phyloP scores from a whole-genome alignment of 2,888 invertebrate species.

The Eristalis tenax region DNA sequence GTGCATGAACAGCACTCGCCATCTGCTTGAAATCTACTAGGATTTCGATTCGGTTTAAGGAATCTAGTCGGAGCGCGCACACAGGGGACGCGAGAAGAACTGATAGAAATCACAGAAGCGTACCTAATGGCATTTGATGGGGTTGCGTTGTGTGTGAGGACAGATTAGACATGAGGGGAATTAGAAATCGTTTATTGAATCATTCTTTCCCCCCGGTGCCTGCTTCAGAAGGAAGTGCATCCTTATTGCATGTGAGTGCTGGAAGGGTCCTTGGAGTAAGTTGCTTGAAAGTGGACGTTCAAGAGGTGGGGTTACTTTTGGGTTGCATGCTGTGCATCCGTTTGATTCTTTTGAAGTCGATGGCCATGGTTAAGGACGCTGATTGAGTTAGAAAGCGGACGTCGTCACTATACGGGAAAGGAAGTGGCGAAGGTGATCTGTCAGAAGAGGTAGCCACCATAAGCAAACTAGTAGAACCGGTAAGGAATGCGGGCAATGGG shows the following conservation, averaged over 20 bases:
- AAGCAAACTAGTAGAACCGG: too few relatives aligned
- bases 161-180: background rate
- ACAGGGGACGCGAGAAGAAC: background rate
- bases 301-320: background rate
- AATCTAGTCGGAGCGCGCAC: too few relatives aligned
- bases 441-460: too few relatives aligned
- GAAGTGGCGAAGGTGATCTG: too few relatives aligned
- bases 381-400: too few relatives aligned
- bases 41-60: background rate
- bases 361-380: too few relatives aligned
- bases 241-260: background rate
- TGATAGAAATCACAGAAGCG: conserved; percentile 45
- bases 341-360: too few relatives aligned
- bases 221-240: background rate
- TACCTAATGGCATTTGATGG: conserved; percentile 12
- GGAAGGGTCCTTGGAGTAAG: background rate
- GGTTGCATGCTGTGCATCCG: too few relatives aligned
- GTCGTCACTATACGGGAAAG: too few relatives aligned
- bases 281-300: background rate
- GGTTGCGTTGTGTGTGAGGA: background rate
- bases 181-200: conserved; percentile 1
- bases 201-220: background rate
- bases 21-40: conserved; percentile 30
- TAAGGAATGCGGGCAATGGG: too few relatives aligned
- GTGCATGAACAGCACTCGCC: conserved; percentile 26